Base-by-base conservation (phyloP, 2,113 vertebrate species). In the Pogonocichla stellata region DNA sequence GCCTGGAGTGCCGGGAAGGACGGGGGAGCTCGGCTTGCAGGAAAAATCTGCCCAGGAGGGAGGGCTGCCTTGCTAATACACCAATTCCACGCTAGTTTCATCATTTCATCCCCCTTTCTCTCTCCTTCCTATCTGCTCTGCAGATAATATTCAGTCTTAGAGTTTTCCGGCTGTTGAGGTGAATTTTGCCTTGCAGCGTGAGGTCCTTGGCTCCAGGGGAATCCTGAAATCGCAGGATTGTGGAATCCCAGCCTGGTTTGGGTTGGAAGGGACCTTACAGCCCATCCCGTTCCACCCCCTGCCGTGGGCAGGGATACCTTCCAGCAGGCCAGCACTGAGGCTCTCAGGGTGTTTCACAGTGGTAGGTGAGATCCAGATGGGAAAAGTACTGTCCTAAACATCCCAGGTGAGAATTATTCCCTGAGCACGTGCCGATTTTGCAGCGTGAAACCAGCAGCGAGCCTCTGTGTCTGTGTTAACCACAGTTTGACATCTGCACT, bases 41-140 rank as follows among this genome's bases (percentile, higher is more conserved):
- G 17, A 50, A 51, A 28, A 8, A 48, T 6, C 10, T 12, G 24
- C 58, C 65, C 5, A 2, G 24, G 22, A 42, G 31, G 58, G 15
- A 54, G 6, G 28, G 5, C 5, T 87, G 5, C 24, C 47, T 48
- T 40, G 7, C 3, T 29, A 4, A 5, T 6, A 2, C 10, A 5
- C 23, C 25, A 1, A 0, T 45, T 16, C 42, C 20, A 3, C 1
- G 0, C 8, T 6, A 1, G 9, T 8, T 72, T 36, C 18, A 11
- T 33, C 0, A 0, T 67, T 54, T 60, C 24, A 3, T 23, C 51
- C 29, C 78, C 16, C 9, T 34, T 38, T 40, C 58, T 33, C 6
- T 58, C 22, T 31, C 20, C 22, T 18, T 54, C 23, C 29, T 81
- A 38, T 67, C 78, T 90, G 70, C 48, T 88, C n/a, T 86, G 86